Evolutionary conservation across 2,113 vertebrate species (phyloP).

Genomic region (Bufo bufo): DNA sequence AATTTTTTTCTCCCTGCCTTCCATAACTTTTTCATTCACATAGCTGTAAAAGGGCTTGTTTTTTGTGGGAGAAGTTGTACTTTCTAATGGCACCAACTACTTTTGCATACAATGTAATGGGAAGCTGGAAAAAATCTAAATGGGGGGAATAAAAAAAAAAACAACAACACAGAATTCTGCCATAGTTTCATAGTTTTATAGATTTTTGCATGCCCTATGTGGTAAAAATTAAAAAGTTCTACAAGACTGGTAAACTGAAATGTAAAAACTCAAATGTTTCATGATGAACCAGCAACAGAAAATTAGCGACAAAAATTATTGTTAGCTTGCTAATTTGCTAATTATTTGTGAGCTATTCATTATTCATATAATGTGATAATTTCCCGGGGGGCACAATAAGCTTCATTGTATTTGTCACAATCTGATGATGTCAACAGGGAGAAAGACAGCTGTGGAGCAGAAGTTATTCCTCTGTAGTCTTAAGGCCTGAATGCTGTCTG

Average conservation of each 20-base stretch:
- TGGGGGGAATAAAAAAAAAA: too few species aligned
- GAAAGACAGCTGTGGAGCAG: constrained; percentile 42
- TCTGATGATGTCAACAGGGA: constrained; percentile 48
- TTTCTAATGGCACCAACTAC: too few species aligned
- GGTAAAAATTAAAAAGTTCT: not conserved
- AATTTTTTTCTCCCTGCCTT: too few species aligned
- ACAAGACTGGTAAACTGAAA: not conserved
- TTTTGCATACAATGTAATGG: too few species aligned
- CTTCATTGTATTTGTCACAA: constrained; percentile 49
- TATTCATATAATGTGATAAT: constrained; percentile 47
- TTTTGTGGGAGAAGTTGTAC: too few species aligned
- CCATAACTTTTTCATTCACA: too few species aligned
- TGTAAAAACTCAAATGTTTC: not conserved
- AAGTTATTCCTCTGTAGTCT: constrained; percentile 37
- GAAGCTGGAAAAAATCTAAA: too few species aligned
- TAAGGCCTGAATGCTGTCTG: constrained; percentile 43
- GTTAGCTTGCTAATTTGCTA: constrained; percentile 42
- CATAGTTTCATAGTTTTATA: too few species aligned
- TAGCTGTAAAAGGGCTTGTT: too few species aligned
- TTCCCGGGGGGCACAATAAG: constrained; percentile 15
- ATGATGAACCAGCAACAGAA: not conserved
- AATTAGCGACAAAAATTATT: constrained; percentile 21
- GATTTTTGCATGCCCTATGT: too few species aligned
- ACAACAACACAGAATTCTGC: too few species aligned
- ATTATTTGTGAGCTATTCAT: constrained; percentile 52